A percentile compares a stretch with the other conserved stretches of the same genome.
phyloP scores from a whole-genome alignment of 2,113 vertebrate genomes.

The Tympanuchus pallidicinctus region DNA sequence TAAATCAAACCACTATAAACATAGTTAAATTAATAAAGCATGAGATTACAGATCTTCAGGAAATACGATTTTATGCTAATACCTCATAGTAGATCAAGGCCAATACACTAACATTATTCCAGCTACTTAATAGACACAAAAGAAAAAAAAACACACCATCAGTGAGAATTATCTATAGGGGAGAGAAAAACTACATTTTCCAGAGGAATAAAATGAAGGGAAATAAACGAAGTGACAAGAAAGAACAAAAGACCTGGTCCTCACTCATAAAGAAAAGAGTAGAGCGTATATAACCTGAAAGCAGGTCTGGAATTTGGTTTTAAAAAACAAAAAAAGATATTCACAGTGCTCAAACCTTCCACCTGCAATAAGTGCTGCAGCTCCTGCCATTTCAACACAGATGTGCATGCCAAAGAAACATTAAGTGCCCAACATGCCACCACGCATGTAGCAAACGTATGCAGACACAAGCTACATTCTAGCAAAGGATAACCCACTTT shows the following conservation, averaged over 20 bases:
- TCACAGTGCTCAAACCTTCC: not conserved
- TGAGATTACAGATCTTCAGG: not conserved
- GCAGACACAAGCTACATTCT: not conserved
- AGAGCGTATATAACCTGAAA: not conserved
- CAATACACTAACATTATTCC: not conserved
- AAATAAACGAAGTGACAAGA: not conserved
- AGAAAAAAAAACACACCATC: not conserved
- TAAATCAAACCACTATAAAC: not conserved
- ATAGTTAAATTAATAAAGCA: not conserved
- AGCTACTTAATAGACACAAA: not conserved
- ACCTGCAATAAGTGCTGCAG: not conserved
- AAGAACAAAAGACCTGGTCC: not conserved
- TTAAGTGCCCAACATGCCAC: rapidly evolving
- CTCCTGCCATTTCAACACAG: not conserved
- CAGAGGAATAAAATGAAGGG: not conserved
- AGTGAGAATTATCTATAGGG: not conserved
- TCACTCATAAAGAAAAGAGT: not conserved
- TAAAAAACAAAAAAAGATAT: not conserved
- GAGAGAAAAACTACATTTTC: not conserved
- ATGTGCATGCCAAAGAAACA: not conserved
- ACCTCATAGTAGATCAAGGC: not conserved
- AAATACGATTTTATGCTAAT: not conserved
- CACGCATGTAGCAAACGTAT: not conserved
- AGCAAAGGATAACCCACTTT: not conserved
- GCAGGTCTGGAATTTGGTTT: not conserved